Evolutionary conservation across 2,797 vertebrate genomes (phyloP).

Genomic region (Percopsis omiscomaycus): DNA sequence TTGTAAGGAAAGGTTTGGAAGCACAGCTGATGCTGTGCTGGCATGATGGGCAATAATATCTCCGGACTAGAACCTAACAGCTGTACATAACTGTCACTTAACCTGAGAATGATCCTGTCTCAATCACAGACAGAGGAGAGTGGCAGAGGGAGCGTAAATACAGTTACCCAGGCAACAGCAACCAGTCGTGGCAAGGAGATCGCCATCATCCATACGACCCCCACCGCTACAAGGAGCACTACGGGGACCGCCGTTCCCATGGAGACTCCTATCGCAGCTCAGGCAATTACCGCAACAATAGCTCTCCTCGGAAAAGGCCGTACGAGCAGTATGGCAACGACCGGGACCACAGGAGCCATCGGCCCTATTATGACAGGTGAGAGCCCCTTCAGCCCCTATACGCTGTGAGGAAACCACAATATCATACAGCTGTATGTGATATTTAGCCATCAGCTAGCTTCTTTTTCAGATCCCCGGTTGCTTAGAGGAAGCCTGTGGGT

Average conservation of each 20-base stretch:
- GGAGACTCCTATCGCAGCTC: conserved; percentile 88
- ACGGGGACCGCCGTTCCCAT: conserved; percentile 85
- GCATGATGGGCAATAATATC: too few species aligned
- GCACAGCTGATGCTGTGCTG: too few species aligned
- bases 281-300: conserved; percentile 86
- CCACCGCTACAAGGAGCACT: conserved; percentile 96
- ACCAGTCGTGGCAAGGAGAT: conserved; percentile 90
- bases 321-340: conserved; percentile 95
- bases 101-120: background rate
- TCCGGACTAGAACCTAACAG: too few species aligned
- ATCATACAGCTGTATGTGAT: background rate
- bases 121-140: conserved; percentile 87
- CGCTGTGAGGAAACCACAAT: background rate
- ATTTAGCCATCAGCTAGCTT: too few species aligned
- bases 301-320: conserved; percentile 86
- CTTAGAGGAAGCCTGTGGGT: too few species aligned
- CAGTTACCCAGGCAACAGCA: conserved; percentile 86
- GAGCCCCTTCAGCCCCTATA: background rate
- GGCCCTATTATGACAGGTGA: conserved; percentile 96
- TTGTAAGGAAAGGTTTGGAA: too few species aligned
- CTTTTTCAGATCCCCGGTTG: too few species aligned
- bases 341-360: conserved; percentile 89
- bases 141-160: conserved; percentile 97
- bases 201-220: conserved; percentile 90
- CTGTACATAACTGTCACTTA: background rate